These are phyloP conservation scores for Arizona elegans DNA, from an alignment of 2,113 vertebrate species.

Conservation along the genomic window DNA sequence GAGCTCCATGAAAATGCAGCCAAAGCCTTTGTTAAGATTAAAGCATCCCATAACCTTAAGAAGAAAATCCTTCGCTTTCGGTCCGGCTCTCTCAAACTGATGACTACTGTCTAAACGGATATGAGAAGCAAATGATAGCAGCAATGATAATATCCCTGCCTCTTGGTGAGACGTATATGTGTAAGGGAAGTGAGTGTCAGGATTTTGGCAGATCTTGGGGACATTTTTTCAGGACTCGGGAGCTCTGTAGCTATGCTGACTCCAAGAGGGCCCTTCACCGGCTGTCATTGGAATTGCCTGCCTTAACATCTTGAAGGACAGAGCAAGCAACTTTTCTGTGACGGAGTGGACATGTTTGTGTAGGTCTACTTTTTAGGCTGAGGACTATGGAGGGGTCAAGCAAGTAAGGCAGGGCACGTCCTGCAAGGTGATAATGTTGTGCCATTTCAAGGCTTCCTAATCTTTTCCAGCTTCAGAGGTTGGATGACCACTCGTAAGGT, in stretches of 20 bases:
- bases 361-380: background rate
- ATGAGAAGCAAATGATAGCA: background rate
- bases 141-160: background rate
- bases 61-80: conserved; percentile 93
- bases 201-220: background rate
- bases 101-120: conserved; percentile 88
- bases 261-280: background rate
- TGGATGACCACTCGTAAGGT: background rate
- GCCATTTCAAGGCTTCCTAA: background rate
- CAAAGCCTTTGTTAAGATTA: conserved; percentile 89
- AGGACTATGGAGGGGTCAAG: background rate
- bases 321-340: background rate
- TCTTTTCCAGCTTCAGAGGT: background rate
- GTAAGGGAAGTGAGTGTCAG: background rate
- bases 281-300: background rate
- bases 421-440: background rate
- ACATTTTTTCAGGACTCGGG: background rate
- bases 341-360: no score
- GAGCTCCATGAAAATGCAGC: conserved; percentile 74
- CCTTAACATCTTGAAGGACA: background rate
- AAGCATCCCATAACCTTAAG: conserved; percentile 94
- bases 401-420: background rate
- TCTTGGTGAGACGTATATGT: conserved; percentile 23
- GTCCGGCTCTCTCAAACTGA: conserved; percentile 90
- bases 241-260: no score